Percentiles rank a stretch among this genome's conserved stretches.
These are phyloP conservation scores for Athene cunicularia DNA, from an alignment of 2,113 vertebrate species.

Conservation along the genomic window DNA sequence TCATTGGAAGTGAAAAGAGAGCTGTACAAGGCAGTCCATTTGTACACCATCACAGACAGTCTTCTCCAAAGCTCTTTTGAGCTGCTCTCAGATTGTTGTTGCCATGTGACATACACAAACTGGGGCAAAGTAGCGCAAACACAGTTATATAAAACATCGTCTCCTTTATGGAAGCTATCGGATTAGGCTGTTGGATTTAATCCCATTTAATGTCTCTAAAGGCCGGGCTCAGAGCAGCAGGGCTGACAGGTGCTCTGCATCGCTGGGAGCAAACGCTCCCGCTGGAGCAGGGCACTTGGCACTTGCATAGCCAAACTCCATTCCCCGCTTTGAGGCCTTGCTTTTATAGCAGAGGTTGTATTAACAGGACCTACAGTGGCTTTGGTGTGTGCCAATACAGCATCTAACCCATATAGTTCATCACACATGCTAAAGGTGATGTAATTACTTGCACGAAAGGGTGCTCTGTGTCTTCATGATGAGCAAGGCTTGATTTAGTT, in stretches of 20 bases:
- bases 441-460: neutral
- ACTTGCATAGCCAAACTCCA: accelerated
- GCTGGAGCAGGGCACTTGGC: neutral
- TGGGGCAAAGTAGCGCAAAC: neutral
- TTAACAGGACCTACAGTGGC: neutral
- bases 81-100: neutral
- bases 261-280: accelerated
- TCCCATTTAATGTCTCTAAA: slow-evolving; percentile 1
- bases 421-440: accelerated
- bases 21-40: neutral
- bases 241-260: neutral
- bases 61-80: neutral
- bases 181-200: slow-evolving; percentile 46
- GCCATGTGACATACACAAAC: neutral
- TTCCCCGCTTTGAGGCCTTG: neutral
- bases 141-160: neutral
- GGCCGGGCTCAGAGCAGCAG: neutral
- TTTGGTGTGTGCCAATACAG: neutral
- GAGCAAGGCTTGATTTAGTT: neutral
- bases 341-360: neutral
- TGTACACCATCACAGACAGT: neutral
- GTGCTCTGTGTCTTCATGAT: neutral
- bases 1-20: neutral
- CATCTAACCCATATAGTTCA: accelerated
- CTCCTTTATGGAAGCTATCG: neutral